Evolutionary conservation across 2,888 invertebrate genomes (phyloP).

Genomic region (Dolichopus griseipennis): DNA sequence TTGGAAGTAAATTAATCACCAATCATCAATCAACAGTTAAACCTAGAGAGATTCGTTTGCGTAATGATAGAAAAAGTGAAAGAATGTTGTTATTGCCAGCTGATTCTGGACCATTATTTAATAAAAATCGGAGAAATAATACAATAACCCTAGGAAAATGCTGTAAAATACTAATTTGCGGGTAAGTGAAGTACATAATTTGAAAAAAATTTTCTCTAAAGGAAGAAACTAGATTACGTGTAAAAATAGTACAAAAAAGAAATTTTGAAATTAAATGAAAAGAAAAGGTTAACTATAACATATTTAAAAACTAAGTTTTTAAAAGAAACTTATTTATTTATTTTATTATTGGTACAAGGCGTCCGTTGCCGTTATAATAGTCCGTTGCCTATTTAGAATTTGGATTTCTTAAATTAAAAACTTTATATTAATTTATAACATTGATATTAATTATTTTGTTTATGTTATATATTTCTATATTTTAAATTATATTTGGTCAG

Average conservation of each 20-base stretch:
- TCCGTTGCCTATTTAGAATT: too few species aligned
- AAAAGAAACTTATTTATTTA: too few species aligned
- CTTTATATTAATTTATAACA: too few species aligned
- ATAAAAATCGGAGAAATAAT: slow-evolving; percentile 35
- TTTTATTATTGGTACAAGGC: too few species aligned
- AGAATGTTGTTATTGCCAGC: slow-evolving; percentile 11
- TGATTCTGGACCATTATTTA: slow-evolving; percentile 13
- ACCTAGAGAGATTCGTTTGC: slow-evolving; percentile 38
- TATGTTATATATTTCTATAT: too few species aligned
- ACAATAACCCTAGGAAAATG: slow-evolving; percentile 37
- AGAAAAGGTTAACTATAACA: background rate
- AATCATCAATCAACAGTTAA: slow-evolving; percentile 18
- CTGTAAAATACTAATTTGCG: slow-evolving; percentile 40
- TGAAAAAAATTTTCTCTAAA: background rate
- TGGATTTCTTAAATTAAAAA: too few species aligned
- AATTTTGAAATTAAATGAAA: too few species aligned
- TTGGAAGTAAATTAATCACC: slow-evolving; percentile 20
- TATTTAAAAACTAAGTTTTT: too few species aligned
- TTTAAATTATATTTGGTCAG: too few species aligned
- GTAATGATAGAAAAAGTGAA: slow-evolving; percentile 37
- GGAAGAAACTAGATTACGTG: background rate
- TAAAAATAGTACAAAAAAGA: background rate
- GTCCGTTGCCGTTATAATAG: too few species aligned
- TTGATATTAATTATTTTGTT: too few species aligned
- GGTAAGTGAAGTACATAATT: slow-evolving; percentile 38